Percentiles rank a stretch among this genome's conserved stretches.
Evolutionary conservation across 2,113 vertebrate genomes (phyloP).

Genomic region (Odocoileus virginianus): DNA sequence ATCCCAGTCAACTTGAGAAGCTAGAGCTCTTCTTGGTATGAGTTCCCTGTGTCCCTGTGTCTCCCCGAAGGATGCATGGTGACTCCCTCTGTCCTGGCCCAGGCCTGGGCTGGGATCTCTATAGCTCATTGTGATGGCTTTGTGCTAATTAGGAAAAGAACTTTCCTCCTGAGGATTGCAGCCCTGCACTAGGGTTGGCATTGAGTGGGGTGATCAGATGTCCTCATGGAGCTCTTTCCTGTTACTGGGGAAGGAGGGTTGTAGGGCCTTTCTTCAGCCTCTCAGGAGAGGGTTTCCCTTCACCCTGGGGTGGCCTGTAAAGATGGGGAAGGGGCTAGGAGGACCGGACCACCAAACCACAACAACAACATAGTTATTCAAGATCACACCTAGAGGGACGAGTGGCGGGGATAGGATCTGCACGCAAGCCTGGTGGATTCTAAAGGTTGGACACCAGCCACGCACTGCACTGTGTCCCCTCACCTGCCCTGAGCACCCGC

Average conservation of each 20-base stretch:
- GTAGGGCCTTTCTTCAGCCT: background rate
- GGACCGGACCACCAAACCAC: background rate
- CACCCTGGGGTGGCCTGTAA: background rate
- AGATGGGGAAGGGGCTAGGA: background rate
- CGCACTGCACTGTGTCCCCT: background rate
- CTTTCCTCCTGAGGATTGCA: background rate
- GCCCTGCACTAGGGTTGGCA: background rate
- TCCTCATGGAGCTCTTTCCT: background rate
- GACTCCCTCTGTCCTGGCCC: background rate
- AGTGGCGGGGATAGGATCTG: background rate
- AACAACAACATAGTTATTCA: background rate
- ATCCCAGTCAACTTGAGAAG: background rate
- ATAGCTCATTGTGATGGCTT: background rate
- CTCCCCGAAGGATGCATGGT: fast-evolving
- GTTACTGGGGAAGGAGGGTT: background rate
- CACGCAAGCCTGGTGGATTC: background rate
- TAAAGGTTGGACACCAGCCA: no score
- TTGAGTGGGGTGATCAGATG: background rate
- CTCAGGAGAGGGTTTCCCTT: background rate
- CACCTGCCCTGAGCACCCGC: background rate
- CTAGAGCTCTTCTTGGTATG: background rate
- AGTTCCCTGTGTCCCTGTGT: background rate
- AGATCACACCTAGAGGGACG: fast-evolving
- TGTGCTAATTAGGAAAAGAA: background rate
- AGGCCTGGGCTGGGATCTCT: background rate